phyloP scores from a whole-genome alignment of 2,888 invertebrate genomes.

The Fabriciana adippe region DNA sequence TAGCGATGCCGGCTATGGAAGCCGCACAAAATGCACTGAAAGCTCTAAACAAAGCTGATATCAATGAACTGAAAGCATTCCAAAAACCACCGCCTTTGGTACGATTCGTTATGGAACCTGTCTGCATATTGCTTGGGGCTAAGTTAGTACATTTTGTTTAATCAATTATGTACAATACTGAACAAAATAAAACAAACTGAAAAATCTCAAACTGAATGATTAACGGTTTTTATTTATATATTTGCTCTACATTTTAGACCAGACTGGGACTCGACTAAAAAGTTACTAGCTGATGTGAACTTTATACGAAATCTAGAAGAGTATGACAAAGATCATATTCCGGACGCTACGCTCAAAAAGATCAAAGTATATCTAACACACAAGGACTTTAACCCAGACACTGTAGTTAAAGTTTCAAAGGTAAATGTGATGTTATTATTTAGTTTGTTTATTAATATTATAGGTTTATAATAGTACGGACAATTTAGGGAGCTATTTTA shows the following conservation, averaged over 20 bases:
- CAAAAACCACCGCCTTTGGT: constrained; percentile 94
- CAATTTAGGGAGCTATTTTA: background rate
- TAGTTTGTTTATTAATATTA: background rate
- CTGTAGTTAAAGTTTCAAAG: constrained; percentile 87
- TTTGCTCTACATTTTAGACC: constrained; percentile 78
- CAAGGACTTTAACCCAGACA: constrained; percentile 92
- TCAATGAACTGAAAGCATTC: constrained; percentile 94
- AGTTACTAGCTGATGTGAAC: constrained; percentile 89
- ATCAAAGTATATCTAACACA: constrained; percentile 91
- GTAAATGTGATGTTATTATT: constrained; percentile 42
- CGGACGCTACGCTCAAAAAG: constrained; percentile 88
- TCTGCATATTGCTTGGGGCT: constrained; percentile 90
- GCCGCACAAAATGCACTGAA: constrained; percentile 92
- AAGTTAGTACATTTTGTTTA: constrained; percentile 83
- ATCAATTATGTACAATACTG: background rate
- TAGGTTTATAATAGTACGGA: background rate
- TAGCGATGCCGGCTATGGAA: constrained; percentile 93
- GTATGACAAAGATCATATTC: constrained; percentile 93
- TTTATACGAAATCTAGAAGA: constrained; percentile 91
- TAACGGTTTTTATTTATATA: background rate
- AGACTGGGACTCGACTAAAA: constrained; percentile 93
- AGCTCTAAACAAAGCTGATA: constrained; percentile 93
- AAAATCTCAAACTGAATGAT: background rate
- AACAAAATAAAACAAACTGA: background rate
- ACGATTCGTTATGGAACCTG: constrained; percentile 95